A percentile compares a stretch with the other conserved stretches of the same genome.
Conservation (phyloP, 2,113 vertebrate genomes). For the Hirundichthys speculiger region DNA sequence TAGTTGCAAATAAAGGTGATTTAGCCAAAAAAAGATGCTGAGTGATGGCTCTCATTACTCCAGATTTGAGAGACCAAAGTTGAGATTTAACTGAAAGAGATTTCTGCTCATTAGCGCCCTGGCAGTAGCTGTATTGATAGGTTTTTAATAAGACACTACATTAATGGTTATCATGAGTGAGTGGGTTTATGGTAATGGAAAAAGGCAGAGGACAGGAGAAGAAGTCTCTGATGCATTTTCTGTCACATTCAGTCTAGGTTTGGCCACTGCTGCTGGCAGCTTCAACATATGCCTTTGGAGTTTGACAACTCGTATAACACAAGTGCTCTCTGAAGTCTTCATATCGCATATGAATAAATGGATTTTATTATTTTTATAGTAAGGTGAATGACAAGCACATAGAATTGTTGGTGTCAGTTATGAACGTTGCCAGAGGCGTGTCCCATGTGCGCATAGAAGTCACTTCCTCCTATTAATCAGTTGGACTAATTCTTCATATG, state of each 20-base stretch:
- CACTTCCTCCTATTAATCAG: slow-evolving; percentile 84
- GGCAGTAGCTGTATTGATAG: slow-evolving; percentile 84
- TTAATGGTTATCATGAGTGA: slow-evolving; percentile 85
- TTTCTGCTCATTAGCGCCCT: slow-evolving; percentile 82
- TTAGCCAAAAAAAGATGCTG: slow-evolving; percentile 85
- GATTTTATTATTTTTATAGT: slow-evolving; percentile 15
- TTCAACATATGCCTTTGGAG: slow-evolving; percentile 43
- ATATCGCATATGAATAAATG: slow-evolving; percentile 3
- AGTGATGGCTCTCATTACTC: slow-evolving; percentile 86
- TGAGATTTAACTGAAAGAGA: slow-evolving; percentile 83
- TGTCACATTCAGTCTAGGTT: slow-evolving; percentile 64
- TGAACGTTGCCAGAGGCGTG: slow-evolving; percentile 73
- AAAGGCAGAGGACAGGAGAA: slow-evolving; percentile 73
- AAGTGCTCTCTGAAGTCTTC: slow-evolving; percentile 42
- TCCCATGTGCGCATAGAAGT: slow-evolving; percentile 76
- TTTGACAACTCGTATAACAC: slow-evolving; percentile 45
- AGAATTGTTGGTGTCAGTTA: slow-evolving; percentile 72
- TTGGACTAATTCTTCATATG: slow-evolving; percentile 80
- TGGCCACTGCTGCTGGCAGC: slow-evolving; percentile 35
- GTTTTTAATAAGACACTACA: slow-evolving; percentile 86
- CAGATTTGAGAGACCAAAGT: slow-evolving; percentile 82
- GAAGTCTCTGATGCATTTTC: slow-evolving; percentile 76
- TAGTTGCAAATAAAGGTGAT: slow-evolving; percentile 88
- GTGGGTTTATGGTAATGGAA: slow-evolving; percentile 82
- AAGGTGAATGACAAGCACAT: slow-evolving; percentile 59